Base-by-base conservation (phyloP, 2,888 invertebrate species). In the Abrostola triplasia region DNA sequence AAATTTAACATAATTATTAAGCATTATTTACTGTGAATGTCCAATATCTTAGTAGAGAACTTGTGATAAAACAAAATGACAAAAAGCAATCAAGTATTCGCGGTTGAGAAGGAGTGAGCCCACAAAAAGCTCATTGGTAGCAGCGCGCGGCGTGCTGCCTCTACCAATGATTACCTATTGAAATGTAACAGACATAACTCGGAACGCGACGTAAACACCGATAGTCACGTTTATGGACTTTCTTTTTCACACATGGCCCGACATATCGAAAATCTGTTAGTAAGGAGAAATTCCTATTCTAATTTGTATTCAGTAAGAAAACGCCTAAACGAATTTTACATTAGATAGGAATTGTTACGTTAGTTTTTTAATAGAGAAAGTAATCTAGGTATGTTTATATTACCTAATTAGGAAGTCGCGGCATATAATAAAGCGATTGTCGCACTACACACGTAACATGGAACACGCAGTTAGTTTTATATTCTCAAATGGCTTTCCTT, bases 271-370 rank as follows among this genome's bases (percentile, higher is more conserved):
- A 89, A 92, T 91, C 86, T 90, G 82, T 63, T 86, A 89, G 85
- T 81, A 87, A 83, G 83, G 92, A 89, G 92, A 93, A 92, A 92
- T 90, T 91, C 80, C 80, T 84, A 85, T 82, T 82, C 88, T 89
- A 85, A 88, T 92, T 92, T 88, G 92, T 92, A 93, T 93, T 90
- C 90, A 81, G 82, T 83, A 88, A 84, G 84, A 83, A 76, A 79
- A 84, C 70, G 75, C 77, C 82, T 82, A 77, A 79, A 80, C 84
- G 83, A 88, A 90, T 90, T 87, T 84, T 81, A 88, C 84, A 85
- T 88, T 85, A 61, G 80, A 82, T 80, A 84, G 85, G 81, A 84
- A 86, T 82, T 88, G 82, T 83, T 86, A 85, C 81, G 80, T 82
- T 84, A 82, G 77, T 70, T 80, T 77, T 79, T 84, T 84, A 85